These are phyloP conservation scores for Bruchidius siliquastri DNA, from an alignment of 2,888 invertebrate genomes.

Conservation along the genomic window DNA sequence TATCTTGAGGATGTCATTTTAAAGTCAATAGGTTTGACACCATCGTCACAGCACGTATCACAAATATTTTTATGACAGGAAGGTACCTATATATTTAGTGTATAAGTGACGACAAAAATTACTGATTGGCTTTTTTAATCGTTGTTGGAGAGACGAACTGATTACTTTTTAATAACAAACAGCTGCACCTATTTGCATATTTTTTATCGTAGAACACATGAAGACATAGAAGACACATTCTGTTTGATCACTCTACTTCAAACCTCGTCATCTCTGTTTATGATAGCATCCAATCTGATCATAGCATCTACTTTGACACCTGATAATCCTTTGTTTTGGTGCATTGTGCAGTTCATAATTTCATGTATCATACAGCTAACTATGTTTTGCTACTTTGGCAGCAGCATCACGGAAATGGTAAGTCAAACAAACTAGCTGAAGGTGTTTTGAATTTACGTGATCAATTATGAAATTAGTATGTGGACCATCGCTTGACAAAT, in stretches of 20 bases:
- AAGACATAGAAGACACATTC: constrained; percentile 3
- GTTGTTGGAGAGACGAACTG: too few species aligned
- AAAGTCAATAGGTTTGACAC: too few species aligned
- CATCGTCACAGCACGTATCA: too few species aligned
- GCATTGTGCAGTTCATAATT: not conserved
- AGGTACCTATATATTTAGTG: too few species aligned
- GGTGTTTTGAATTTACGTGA: too few species aligned
- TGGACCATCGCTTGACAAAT: too few species aligned
- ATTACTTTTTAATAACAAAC: too few species aligned
- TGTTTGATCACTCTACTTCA: constrained; percentile 2
- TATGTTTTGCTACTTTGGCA: constrained; percentile 5
- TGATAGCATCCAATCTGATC: constrained; percentile 2
- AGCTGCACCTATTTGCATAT: not conserved
- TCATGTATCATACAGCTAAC: not conserved
- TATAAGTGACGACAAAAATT: too few species aligned
- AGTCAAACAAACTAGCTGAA: not conserved
- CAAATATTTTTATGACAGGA: too few species aligned
- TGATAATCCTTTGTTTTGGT: not conserved
- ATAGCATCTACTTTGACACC: constrained; percentile 1
- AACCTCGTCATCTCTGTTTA: not conserved
- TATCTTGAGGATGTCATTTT: too few species aligned
- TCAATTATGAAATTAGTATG: too few species aligned
- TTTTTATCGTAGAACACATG: not conserved
- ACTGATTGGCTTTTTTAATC: too few species aligned
- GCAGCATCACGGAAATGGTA: constrained; percentile 5